Evolutionary conservation across 2,113 vertebrate species (phyloP), one percentile per base, ranked within the genome.

Genomic region (Triplophysa dalaica): DNA sequence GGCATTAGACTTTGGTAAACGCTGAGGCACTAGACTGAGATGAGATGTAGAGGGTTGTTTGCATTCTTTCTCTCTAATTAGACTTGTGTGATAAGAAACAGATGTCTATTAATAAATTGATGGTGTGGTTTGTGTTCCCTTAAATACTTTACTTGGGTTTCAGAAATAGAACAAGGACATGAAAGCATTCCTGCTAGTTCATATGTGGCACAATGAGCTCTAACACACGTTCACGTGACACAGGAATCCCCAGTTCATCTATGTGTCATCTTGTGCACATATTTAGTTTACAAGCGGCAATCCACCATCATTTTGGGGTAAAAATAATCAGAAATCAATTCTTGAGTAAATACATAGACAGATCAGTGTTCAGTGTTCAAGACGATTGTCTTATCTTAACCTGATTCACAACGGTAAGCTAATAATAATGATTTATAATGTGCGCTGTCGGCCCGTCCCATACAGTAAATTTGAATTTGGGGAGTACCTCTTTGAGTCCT

Each of bases 61-160:
- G 16, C 21, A 48, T 70, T 70, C 65, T 79, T 77, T 67, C 56
- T 62, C 80, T 88, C 88, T 89, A 86, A 92, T 92, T 91, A 91
- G 86, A 83, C 72, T 80, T 67, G 16, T n/a, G 81, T 89, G 82
- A 89, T 89, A 83, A 81, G 75, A 90, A 92, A 87, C 90, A 91
- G 87, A 90, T 89, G 91, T 84, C 86, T 87, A 89, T 84, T 88
- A 91, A 91, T 89, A 88, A 86, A 92, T 88, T 80, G 85, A 87
- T 80, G 50, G 81, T 87, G 85, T 89, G 84, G 83, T 90, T 89
- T 86, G 81, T 88, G 84, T 87, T 82, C 82, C 75, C 86, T 85
- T 85, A 86, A 86, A 62, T 89, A 70, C 82, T 85, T 87, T 89
- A 70, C 82, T 85, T 87, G 70, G 78, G 88, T 85, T 77, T 75